Conservation (phyloP, 30 jellyfish, hydroid and myxozoan genomes). For the Catostylus mosaicus region DNA sequence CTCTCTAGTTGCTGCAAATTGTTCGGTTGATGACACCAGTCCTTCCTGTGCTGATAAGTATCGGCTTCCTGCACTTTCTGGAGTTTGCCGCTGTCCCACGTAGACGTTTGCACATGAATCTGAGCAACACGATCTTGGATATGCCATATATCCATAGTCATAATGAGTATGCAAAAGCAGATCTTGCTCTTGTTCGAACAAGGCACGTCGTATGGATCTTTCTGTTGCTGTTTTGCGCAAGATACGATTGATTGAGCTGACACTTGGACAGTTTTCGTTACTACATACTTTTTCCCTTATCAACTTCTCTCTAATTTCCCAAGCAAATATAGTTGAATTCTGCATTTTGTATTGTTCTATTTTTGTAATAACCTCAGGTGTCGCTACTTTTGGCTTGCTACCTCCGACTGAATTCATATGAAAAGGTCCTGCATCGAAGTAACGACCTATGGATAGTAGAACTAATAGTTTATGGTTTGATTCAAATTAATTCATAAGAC, state of each 20-base stretch:
- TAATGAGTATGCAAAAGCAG: slow-evolving; percentile 37
- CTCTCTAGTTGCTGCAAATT: neutral
- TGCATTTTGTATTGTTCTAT: slow-evolving; percentile 85
- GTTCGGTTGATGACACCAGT: slow-evolving; percentile 42
- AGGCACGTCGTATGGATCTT: slow-evolving; percentile 85
- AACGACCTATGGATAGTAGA: slow-evolving; percentile 44
- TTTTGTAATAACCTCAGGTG: slow-evolving; percentile 93
- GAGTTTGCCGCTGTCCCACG: slow-evolving; percentile 19
- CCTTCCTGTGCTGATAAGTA: slow-evolving; percentile 35
- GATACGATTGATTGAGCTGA: slow-evolving; percentile 98
- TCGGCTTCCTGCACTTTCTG: neutral
- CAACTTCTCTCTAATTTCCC: slow-evolving; percentile 98
- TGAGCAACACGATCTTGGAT: slow-evolving; percentile 35
- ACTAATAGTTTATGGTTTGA: too few relatives aligned
- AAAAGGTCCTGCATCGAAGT: slow-evolving; percentile 56
- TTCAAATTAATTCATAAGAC: too few relatives aligned
- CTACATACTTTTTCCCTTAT: slow-evolving; percentile 80
- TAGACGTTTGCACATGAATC: slow-evolving; percentile 6
- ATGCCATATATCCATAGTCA: slow-evolving; percentile 20
- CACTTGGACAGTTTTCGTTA: slow-evolving; percentile 89
- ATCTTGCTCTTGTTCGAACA: slow-evolving; percentile 87
- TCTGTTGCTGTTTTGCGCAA: slow-evolving; percentile 96
- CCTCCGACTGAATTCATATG: slow-evolving; percentile 86
- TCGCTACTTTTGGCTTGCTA: slow-evolving; percentile 99
- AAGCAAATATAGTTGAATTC: slow-evolving; percentile 94